Evolutionary conservation across 2,113 vertebrate genomes (phyloP).

Genomic region (Clarias gariepinus): DNA sequence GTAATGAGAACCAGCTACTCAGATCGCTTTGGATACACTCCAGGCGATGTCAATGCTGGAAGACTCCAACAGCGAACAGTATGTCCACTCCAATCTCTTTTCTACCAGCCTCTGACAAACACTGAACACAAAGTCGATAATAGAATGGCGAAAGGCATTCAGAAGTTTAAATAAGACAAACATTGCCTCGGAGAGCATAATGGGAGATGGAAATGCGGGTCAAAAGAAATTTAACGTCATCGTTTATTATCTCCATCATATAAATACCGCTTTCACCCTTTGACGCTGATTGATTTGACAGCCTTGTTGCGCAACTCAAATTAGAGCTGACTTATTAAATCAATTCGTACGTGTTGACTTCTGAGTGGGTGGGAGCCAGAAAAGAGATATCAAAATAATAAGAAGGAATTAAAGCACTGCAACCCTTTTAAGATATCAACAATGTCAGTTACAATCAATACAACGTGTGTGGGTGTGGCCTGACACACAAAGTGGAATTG

Average conservation of each 20-base stretch:
- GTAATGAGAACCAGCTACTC: conserved; percentile 15
- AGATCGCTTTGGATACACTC: conserved; percentile 28
- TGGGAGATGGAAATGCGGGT: background rate
- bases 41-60: conserved; percentile 26
- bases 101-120: conserved; percentile 22
- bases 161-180: conserved; percentile 36
- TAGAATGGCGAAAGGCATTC: conserved; percentile 14
- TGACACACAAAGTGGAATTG: background rate
- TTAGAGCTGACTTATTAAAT: conserved; percentile 35
- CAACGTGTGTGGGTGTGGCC: background rate
- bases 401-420: background rate
- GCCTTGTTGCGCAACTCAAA: conserved; percentile 10
- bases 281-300: conserved; percentile 14
- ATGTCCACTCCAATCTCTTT: conserved; percentile 44
- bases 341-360: conserved; percentile 21
- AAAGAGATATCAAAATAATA: background rate
- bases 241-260: background rate
- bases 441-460: background rate
- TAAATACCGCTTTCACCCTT: conserved; percentile 14
- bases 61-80: conserved; percentile 30
- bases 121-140: conserved; percentile 29
- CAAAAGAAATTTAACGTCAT: background rate
- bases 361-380: background rate
- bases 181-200: background rate
- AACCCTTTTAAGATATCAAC: background rate